Percentiles rank a stretch among this genome's conserved stretches.
These are phyloP conservation scores for Hemicrepidius hirtus DNA, from an alignment of 2,888 invertebrate genomes.

Conservation along the genomic window DNA sequence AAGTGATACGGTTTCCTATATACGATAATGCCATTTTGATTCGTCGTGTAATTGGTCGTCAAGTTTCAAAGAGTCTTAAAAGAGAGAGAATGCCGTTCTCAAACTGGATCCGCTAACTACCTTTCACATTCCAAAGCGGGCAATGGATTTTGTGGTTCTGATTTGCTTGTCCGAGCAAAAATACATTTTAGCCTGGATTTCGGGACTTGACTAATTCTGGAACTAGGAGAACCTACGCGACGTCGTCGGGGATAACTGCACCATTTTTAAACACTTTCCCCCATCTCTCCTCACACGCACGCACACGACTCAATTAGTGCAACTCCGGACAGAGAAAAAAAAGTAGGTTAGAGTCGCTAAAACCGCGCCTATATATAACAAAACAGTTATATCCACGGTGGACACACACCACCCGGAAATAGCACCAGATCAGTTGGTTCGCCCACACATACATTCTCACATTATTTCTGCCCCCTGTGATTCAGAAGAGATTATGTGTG, in stretches of 20 bases:
- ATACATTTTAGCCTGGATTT: slow-evolving; percentile 28
- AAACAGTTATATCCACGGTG: slow-evolving; percentile 6
- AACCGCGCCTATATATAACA: slow-evolving; percentile 33
- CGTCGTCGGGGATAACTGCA: not conserved
- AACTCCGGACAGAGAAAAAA: not conserved
- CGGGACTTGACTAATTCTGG: slow-evolving; percentile 35
- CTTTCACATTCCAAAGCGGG: slow-evolving; percentile 61
- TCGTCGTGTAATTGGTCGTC: slow-evolving; percentile 42
- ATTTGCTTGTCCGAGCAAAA: too few species aligned
- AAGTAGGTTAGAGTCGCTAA: slow-evolving; percentile 33
- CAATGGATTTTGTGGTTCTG: slow-evolving; percentile 56
- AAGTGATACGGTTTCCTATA: slow-evolving; percentile 40
- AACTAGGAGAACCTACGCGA: slow-evolving; percentile 27
- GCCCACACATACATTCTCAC: slow-evolving; percentile 13
- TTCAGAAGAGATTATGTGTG: not conserved
- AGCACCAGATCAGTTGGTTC: slow-evolving; percentile 10
- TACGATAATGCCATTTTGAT: slow-evolving; percentile 41
- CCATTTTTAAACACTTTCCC: slow-evolving; percentile 12
- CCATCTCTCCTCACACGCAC: too few species aligned
- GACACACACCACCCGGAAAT: slow-evolving; percentile 34
- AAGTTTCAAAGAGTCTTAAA: slow-evolving; percentile 24
- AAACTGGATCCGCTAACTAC: slow-evolving; percentile 62
- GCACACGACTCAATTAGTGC: slow-evolving; percentile 37
- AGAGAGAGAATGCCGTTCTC: slow-evolving; percentile 59
- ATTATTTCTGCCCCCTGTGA: slow-evolving; percentile 10